Evolutionary conservation across 2,797 vertebrate species (phyloP).

Genomic region (Rhyacichthys aspro): DNA sequence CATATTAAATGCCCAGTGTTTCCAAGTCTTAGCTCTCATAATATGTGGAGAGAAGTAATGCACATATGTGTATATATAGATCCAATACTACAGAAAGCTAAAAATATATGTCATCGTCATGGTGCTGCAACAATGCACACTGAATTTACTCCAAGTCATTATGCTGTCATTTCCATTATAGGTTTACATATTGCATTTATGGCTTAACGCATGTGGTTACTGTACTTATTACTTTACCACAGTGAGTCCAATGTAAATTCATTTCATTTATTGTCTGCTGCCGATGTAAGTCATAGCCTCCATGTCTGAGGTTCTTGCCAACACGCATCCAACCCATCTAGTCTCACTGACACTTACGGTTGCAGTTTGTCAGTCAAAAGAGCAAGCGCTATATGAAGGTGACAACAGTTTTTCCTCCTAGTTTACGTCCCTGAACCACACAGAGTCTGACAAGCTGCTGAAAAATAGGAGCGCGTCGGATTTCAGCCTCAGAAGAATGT

Average conservation of each 20-base stretch:
- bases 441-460: constrained; percentile 79
- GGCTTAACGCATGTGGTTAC: constrained; percentile 59
- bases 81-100: constrained; percentile 40
- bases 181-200: constrained; percentile 49
- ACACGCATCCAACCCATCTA: constrained; percentile 46
- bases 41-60: constrained; percentile 36
- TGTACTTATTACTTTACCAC: constrained; percentile 57
- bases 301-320: constrained; percentile 37
- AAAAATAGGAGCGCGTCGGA: constrained; percentile 75
- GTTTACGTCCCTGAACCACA: constrained; percentile 74
- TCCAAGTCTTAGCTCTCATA: constrained; percentile 59
- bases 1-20: constrained; percentile 68
- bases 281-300: constrained; percentile 53
- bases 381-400: constrained; percentile 70
- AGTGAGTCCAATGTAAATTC: constrained; percentile 57
- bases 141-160: constrained; percentile 63
- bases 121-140: constrained; percentile 47
- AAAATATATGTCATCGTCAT: constrained; percentile 47
- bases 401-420: constrained; percentile 77
- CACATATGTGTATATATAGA: constrained; percentile 18
- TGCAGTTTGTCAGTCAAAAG: constrained; percentile 63
- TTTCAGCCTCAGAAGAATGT: constrained; percentile 80
- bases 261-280: constrained; percentile 64
- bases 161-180: constrained; percentile 70
- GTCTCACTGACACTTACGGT: constrained; percentile 59